Percentiles rank a stretch among this genome's conserved stretches.
Evolutionary conservation across 2,113 vertebrate genomes (phyloP).

Genomic region (Mobula birostris): DNA sequence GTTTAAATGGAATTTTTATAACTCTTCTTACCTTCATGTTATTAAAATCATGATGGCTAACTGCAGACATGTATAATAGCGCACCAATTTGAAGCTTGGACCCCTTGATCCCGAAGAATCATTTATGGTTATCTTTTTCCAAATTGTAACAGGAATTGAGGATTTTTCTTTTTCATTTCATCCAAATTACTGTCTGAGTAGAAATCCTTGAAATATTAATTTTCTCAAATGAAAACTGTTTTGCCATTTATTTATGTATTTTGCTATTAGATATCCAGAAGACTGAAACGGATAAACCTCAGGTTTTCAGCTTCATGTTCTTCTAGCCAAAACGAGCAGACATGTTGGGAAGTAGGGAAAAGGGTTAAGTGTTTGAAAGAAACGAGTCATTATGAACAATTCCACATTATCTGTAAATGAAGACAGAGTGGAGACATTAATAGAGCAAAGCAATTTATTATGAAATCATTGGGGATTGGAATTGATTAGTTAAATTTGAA

Average conservation of each 20-base stretch:
- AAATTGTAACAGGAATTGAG: not conserved
- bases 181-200: not conserved
- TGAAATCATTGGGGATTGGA: not conserved
- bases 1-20: slow-evolving; percentile 67
- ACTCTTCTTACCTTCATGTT: slow-evolving; percentile 53
- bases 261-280: not conserved
- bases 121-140: slow-evolving; percentile 41
- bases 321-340: not conserved
- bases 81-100: slow-evolving; percentile 62
- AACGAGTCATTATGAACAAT: not conserved
- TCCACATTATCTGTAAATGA: not conserved
- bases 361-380: not conserved
- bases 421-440: not conserved
- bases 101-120: slow-evolving; percentile 69
- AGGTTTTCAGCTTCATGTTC: not conserved
- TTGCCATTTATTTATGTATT: not conserved
- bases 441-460: slow-evolving; percentile 5
- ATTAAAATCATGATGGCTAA: slow-evolving; percentile 56
- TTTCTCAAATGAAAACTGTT: not conserved
- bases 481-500: not conserved
- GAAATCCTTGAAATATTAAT: not conserved
- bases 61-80: slow-evolving; percentile 59
- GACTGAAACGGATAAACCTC: not conserved
- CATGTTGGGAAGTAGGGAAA: not conserved
- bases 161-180: not conserved